Percentiles rank a stretch among this genome's conserved stretches.
Evolutionary conservation across 2,888 invertebrate genomes (phyloP).

Genomic region (Drosophila borborema): DNA sequence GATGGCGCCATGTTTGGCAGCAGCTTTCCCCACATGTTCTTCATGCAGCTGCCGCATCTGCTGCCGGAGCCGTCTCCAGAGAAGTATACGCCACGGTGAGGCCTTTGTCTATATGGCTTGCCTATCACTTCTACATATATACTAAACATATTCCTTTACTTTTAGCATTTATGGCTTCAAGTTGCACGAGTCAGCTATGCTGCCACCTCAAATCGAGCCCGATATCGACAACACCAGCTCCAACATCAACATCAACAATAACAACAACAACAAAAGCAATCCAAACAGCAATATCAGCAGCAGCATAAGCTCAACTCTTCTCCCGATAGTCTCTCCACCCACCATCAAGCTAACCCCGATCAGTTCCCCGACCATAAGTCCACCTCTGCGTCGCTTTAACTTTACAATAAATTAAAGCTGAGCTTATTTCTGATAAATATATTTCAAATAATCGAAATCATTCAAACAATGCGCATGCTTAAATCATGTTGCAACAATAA

Average conservation of each 20-base stretch:
- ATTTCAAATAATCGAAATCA: neutral
- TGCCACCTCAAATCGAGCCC: neutral
- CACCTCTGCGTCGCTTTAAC: conserved; percentile 11
- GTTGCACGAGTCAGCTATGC: conserved; percentile 51
- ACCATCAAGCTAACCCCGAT: neutral
- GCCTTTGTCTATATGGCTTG: no score
- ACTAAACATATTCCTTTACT: neutral
- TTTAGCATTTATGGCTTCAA: conserved; percentile 58
- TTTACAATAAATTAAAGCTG: neutral
- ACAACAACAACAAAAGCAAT: neutral
- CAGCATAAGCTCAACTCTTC: neutral
- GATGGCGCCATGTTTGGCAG: conserved; percentile 68
- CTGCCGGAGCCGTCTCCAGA: conserved; percentile 37
- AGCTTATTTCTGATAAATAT: neutral
- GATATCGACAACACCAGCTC: neutral
- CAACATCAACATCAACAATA: neutral
- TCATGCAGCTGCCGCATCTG: conserved; percentile 62
- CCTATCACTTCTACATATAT: no score
- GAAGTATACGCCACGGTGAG: conserved; percentile 64
- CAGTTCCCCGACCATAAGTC: neutral
- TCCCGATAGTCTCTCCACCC: neutral
- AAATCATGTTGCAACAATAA: no score
- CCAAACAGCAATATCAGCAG: neutral
- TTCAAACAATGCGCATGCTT: neutral
- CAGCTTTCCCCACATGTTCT: conserved; percentile 67